Evolutionary conservation across 2,888 invertebrate genomes (phyloP).

Genomic region (Hedychridium roseum): DNA sequence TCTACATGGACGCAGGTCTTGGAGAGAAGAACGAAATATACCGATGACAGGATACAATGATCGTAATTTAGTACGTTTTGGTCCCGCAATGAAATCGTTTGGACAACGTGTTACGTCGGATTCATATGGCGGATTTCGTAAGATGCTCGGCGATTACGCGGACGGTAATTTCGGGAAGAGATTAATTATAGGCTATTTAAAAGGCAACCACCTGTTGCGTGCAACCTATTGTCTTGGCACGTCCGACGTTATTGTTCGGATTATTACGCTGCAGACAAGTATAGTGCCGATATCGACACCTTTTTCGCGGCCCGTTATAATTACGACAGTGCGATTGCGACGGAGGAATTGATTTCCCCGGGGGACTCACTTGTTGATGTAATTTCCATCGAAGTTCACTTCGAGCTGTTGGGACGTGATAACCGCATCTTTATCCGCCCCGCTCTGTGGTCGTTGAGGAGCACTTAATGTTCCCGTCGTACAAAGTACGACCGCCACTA

Average conservation of each 20-base stretch:
- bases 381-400: constrained; percentile 60
- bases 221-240: background rate
- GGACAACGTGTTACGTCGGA: too few species aligned
- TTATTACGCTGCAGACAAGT: too few species aligned
- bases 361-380: constrained; percentile 58
- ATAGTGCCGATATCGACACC: too few species aligned
- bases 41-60: too few species aligned
- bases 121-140: too few species aligned
- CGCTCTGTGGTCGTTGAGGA: constrained; percentile 49
- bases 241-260: background rate
- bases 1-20: too few species aligned
- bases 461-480: constrained; percentile 52
- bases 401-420: constrained; percentile 61
- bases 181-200: too few species aligned
- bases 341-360: background rate
- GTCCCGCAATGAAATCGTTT: too few species aligned
- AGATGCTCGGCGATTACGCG: too few species aligned
- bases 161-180: too few species aligned
- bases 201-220: background rate
- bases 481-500: constrained; percentile 55
- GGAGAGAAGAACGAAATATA: too few species aligned
- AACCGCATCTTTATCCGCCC: constrained; percentile 59
- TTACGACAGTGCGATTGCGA: background rate
- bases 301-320: background rate
- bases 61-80: too few species aligned